Evolutionary conservation across 92 coral and sea anemone species (phyloP), one percentile per base, ranked within the genome.

Genomic region (Parazoanthus swiftii): DNA sequence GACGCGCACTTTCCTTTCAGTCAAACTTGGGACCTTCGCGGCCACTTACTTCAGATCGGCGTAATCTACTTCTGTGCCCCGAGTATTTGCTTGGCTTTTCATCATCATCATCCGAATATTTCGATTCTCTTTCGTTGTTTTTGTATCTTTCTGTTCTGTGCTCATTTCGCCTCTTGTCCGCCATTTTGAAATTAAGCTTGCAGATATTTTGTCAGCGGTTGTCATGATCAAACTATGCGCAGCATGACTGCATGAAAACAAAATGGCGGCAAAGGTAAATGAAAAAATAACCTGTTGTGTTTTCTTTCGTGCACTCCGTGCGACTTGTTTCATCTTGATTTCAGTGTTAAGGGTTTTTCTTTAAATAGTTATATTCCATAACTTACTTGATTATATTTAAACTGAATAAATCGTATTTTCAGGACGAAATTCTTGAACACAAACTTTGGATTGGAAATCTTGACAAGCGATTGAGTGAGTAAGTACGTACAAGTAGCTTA

Each of bases 381-480:
- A 16, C 25, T 25, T 46, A 15, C 6, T 14, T 39, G 50, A 14
- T 46, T 84, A 21, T 46, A 67, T 39, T 39, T 5, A 10, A 6
- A 70, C 5, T 68, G 26, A 8, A 89, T 72, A 76, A 33, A 46
- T 63, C 15, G 25, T 67, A 36, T 37, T 83, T 70, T 51, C 80
- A 90, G 77, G 90, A 83, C 42, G 79, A 85, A 79, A 83, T 65
- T 74, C 83, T 85, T 5, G 88, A 91, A 11, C 93, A 91, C 88
- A 93, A 95, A 81, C 89, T 95, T 46, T 97, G 99, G 99, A 79
- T 97, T 46, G 99, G 99, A 80, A 97, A 97, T 86, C 85, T 97
- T 16, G 99, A 97, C 94, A 95, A 93, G 76, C 91, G 99, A 51
- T 88, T 97, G 21, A 94, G 95, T 89, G 99, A 97, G 99, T 97